Conservation (phyloP, 2,113 vertebrate genomes). For the Saccopteryx leptura region DNA sequence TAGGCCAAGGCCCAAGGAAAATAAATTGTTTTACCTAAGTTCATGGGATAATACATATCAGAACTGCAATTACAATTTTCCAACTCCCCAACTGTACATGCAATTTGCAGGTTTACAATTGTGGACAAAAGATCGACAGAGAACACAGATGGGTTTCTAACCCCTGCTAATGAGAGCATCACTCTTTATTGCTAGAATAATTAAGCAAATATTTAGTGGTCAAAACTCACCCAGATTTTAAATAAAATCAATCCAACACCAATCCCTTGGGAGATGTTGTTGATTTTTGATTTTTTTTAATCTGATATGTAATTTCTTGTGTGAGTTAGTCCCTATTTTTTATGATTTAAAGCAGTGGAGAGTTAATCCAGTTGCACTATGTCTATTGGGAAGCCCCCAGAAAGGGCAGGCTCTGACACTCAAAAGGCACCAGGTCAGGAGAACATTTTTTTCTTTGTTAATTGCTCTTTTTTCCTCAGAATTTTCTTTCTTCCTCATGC, state of each 20-base stretch:
- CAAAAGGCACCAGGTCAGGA: constrained; percentile 44
- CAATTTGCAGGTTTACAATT: constrained; percentile 72
- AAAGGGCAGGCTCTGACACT: constrained; percentile 32
- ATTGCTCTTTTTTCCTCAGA: constrained; percentile 29
- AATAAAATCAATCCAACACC: constrained; percentile 73
- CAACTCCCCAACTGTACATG: constrained; percentile 60
- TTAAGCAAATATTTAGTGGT: constrained; percentile 79
- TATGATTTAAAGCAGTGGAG: constrained; percentile 29
- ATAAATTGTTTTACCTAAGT: constrained; percentile 28
- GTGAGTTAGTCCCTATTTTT: constrained; percentile 37
- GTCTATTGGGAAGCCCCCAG: constrained; percentile 21
- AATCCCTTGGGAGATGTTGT: constrained; percentile 37
- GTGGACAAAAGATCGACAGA: constrained; percentile 52
- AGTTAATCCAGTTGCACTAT: constrained; percentile 30
- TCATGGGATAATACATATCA: constrained; percentile 73
- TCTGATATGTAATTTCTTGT: constrained; percentile 18
- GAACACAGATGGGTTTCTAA: constrained; percentile 79
- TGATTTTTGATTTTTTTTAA: constrained; percentile 36
- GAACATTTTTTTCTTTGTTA: constrained; percentile 68
- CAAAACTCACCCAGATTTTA: constrained; percentile 72
- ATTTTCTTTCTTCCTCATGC: constrained; percentile 73
- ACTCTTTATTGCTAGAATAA: constrained; percentile 73
- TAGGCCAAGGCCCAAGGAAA: constrained; percentile 25
- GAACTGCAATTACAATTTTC: constrained; percentile 64
- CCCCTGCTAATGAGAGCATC: constrained; percentile 76